Base-by-base conservation (phyloP, 2,888 invertebrate species). In the Panopea generosa region DNA sequence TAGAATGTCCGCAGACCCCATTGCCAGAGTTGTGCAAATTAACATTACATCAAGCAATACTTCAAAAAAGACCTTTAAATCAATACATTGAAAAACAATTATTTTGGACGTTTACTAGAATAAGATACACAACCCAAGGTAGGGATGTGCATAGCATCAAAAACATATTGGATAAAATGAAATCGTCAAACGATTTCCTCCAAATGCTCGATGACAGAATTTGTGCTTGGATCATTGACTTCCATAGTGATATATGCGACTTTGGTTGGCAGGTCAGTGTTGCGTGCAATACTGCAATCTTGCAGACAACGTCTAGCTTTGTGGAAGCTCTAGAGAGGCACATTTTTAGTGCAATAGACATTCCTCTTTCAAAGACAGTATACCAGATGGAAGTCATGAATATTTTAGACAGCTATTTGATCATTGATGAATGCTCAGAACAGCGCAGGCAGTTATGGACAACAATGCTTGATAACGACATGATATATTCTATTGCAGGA, bases 101-200 rank as follows among this genome's bases (percentile, higher is more conserved):
- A 4, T 79, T 84, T 29, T 81, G 83, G 83, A 69, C 82, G 20
- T 85, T 85, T 43, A 77, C 83, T 0, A 52, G 78, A 29, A 84
- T 86, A 14, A 67, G 71, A 43, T 86, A 84, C 47, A 40, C 53
- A 11, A 29, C 18, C 18, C 38, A 52, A 22, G 72, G 75, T 22
- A 65, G 83, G 40, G 27, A 72, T 67, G 55, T 77, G 7, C 53
- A 69, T 3, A 81, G 77, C 24, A 72, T 85, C 2, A 55, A 60
- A n/a, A 18, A 49, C 0, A 18, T 80, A 0, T 62, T 84, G n/a
- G 43, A 71, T 24, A 52, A 77, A 16, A 60, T 77, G 1, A 27
- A 63, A 50, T 1, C 14, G 0, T 74, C 61, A 22, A 45, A 59
- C 2, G 9, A 18, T 2, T 65, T 81, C 14, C 43, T 81, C 3